Evolutionary conservation across 1,140 invertebrate species (phyloP).

Genomic region (Bombus sylvicola): DNA sequence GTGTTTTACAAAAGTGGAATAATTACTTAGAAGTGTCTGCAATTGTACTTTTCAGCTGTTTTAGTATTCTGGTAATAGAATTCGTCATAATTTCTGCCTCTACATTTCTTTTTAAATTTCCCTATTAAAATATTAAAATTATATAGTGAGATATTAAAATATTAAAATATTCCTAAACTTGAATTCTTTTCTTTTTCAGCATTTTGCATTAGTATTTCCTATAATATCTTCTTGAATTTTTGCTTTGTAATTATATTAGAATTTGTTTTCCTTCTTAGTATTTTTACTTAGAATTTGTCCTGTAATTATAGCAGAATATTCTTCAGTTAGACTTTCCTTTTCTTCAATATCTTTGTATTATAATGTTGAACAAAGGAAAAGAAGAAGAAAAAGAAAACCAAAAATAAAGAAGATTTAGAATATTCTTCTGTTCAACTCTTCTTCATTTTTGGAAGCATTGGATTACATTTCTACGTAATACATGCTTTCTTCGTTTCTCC

Average conservation of each 20-base stretch:
- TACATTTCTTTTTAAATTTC: neutral
- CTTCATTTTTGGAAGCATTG: too few relatives aligned
- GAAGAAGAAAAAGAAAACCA: too few relatives aligned
- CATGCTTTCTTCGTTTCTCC: too few relatives aligned
- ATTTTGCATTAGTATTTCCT: too few relatives aligned
- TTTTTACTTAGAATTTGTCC: too few relatives aligned
- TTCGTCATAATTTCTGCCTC: neutral
- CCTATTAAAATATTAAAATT: too few relatives aligned
- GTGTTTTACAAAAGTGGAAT: neutral
- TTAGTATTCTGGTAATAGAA: neutral
- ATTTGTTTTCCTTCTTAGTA: neutral
- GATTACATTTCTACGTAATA: too few relatives aligned
- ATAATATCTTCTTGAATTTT: neutral
- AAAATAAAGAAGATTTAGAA: too few relatives aligned
- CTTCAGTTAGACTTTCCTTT: neutral
- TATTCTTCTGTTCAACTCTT: too few relatives aligned
- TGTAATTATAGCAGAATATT: neutral
- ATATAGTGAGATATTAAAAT: too few relatives aligned
- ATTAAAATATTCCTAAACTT: neutral
- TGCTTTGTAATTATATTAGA: neutral
- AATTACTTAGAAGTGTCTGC: neutral
- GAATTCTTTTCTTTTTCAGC: neutral
- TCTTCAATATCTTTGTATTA: neutral
- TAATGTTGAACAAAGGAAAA: too few relatives aligned
- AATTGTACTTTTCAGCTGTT: neutral